Conservation (phyloP, 1,140 invertebrate species). For the Oryctes rhinoceros region DNA sequence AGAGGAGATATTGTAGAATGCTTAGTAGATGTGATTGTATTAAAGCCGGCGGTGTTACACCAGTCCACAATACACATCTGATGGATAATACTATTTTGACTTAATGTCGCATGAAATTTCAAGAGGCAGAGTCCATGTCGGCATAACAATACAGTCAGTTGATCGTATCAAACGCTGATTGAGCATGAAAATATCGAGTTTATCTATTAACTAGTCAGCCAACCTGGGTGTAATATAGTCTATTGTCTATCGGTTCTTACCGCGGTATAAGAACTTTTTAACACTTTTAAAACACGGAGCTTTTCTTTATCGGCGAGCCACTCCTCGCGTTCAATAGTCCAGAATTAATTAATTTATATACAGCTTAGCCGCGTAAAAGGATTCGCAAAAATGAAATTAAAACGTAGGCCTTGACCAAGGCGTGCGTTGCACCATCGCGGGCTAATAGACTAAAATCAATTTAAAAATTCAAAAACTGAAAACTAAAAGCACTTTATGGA, state of each 20-base stretch:
- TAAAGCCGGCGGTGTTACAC: conserved; percentile 4
- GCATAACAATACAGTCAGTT: conserved; percentile 54
- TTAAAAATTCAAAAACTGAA: too few species aligned
- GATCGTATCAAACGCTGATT: conserved; percentile 57
- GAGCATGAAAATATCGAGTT: conserved; percentile 58
- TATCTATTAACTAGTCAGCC: conserved; percentile 58
- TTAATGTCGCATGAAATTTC: conserved; percentile 61
- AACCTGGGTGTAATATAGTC: conserved; percentile 52
- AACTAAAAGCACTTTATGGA: too few species aligned
- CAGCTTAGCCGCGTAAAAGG: conserved; percentile 42
- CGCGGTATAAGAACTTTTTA: conserved; percentile 42
- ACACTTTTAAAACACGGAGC: conserved; percentile 44
- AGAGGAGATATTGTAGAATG: background rate
- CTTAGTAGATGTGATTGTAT: conserved; percentile 33
- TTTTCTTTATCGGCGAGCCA: conserved; percentile 44
- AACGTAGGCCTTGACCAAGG: background rate
- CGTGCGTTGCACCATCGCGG: too few species aligned
- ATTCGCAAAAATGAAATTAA: conserved; percentile 34
- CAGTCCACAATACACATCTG: conserved; percentile 43
- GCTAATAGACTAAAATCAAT: too few species aligned
- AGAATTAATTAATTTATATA: conserved; percentile 52
- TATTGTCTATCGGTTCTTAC: conserved; percentile 54
- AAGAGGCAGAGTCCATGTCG: conserved; percentile 56
- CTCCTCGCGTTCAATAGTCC: conserved; percentile 48
- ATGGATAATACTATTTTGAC: conserved; percentile 58